These are phyloP conservation scores for Boloria euphrosyne DNA, from an alignment of 2,888 invertebrate species.

Conservation along the genomic window DNA sequence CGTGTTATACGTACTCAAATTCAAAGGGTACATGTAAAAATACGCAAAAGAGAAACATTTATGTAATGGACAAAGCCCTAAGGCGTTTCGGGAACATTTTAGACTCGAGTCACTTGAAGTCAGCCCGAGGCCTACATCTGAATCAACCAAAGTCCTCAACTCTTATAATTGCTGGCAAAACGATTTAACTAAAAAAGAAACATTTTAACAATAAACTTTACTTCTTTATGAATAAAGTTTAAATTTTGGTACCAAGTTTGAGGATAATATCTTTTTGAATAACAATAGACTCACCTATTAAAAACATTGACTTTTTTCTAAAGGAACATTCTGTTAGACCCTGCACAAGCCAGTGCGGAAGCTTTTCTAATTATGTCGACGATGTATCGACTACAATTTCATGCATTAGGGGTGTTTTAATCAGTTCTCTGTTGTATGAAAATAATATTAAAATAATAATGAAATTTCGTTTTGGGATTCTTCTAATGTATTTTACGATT, in stretches of 20 bases:
- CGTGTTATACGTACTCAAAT: constrained; percentile 34
- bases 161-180: background rate
- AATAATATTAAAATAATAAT: too few species aligned
- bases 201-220: background rate
- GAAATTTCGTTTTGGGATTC: too few species aligned
- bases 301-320: constrained; percentile 46
- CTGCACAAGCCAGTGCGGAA: constrained; percentile 40
- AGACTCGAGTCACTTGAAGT: constrained; percentile 51
- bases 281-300: constrained; percentile 37
- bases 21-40: constrained; percentile 41
- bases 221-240: background rate
- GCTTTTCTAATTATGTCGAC: constrained; percentile 39
- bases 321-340: constrained; percentile 40
- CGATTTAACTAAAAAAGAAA: background rate
- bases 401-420: background rate
- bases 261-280: background rate
- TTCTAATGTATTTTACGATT: too few species aligned
- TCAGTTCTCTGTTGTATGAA: too few species aligned
- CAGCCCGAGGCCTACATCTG: constrained; percentile 45
- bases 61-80: constrained; percentile 48
- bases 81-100: constrained; percentile 47
- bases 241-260: background rate
- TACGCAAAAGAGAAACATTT: constrained; percentile 47
- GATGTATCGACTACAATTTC: constrained; percentile 20
- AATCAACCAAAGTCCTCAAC: constrained; percentile 38